Evolutionary conservation across 1,140 invertebrate species (phyloP), one percentile per base, ranked within the genome.

Genomic region (Calephelis nemesis): DNA sequence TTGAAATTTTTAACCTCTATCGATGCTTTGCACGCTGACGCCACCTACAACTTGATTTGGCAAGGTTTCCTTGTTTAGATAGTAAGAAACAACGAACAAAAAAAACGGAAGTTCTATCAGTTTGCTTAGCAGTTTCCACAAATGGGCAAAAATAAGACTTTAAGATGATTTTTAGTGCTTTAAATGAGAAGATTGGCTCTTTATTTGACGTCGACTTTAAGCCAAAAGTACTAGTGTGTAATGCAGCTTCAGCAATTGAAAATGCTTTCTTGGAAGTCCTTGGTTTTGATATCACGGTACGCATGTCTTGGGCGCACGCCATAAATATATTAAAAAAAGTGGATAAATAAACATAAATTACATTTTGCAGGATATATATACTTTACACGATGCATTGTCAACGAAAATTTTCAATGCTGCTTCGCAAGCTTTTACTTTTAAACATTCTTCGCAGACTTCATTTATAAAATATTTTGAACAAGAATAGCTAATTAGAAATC

Each of bases 391-490:
- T 13, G 49, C 52, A 58, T 10, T 52, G n/a, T 63, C 62, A 19
- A 13, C 15, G n/a, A 42, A 63, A 63, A 10, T 63, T 13, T 63
- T 63, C 47, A 19, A 47, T 63, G 62, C 62, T 19, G 47, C 62
- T 63, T 63, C 62, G 62, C n/a, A 48, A 48, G 45, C 13, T 13
- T 63, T 63, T 30, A 13, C 48, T 15, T 13, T 19, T 8, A 62
- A 62, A 42, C 11, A 47, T 45, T 15, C 15, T 30, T 19, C 13
- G 15, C 62, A 63, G 47, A 49, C 45, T 15, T 47, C 47, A 13
- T 63, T 63, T 63, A 47, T 63, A 30, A 63, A 42, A 11, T 66
- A 66, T 40, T 42, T 66, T 12, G 40, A 66, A 58, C 30, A 66
- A 11, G 40, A 66, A 54, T 47, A 39, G 65, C 40, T 66, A 5